These are phyloP conservation scores for Lophura swinhoii DNA, from an alignment of 2,797 vertebrate species.

Conservation along the genomic window DNA sequence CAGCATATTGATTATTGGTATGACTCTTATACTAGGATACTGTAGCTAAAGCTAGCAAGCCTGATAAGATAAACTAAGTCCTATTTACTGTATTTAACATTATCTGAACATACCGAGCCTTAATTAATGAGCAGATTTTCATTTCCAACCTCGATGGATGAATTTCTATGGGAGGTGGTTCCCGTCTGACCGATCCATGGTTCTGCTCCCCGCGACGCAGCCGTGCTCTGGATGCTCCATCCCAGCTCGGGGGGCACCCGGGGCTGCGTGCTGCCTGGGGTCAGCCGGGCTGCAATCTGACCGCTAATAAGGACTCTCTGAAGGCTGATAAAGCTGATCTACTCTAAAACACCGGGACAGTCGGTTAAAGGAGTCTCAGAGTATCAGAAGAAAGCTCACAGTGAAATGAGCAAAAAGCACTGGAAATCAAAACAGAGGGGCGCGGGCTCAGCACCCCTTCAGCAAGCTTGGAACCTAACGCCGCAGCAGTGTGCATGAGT, in stretches of 20 bases:
- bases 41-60: constrained; percentile 85
- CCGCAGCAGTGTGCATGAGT: constrained; percentile 63
- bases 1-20: constrained; percentile 86
- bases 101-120: constrained; percentile 84
- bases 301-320: constrained; percentile 56
- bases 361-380: constrained; percentile 51
- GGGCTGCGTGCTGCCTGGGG: neutral
- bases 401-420: constrained; percentile 72
- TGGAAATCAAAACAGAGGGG: constrained; percentile 69
- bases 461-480: constrained; percentile 71
- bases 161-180: constrained; percentile 51
- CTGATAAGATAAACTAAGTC: constrained; percentile 83
- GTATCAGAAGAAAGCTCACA: constrained; percentile 73
- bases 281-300: constrained; percentile 40
- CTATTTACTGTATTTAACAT: constrained; percentile 87
- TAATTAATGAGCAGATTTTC: constrained; percentile 69
- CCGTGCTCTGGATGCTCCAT: constrained; percentile 24
- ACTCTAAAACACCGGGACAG: constrained; percentile 36
- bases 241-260: neutral
- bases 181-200: neutral
- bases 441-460: constrained; percentile 56
- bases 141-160: constrained; percentile 53
- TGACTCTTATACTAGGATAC: constrained; percentile 81
- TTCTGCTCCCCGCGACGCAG: constrained; percentile 36
- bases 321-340: constrained; percentile 66